Conservation (phyloP, 2,113 vertebrate species). For the Cynopterus brachyotis region DNA sequence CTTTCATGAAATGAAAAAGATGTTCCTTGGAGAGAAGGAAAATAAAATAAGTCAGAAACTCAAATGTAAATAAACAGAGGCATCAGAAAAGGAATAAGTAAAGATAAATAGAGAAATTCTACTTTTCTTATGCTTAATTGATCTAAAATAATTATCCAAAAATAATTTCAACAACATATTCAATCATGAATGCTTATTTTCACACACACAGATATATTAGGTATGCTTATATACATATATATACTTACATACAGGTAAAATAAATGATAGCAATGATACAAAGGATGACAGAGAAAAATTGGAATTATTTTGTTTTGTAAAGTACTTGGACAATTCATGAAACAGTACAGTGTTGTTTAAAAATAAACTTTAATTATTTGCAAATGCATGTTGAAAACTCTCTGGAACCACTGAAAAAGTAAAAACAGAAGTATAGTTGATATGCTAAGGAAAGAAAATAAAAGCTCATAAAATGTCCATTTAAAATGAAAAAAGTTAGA, state of each 20-base stretch:
- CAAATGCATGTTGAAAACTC: not conserved
- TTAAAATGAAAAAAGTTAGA: not conserved
- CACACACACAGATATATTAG: not conserved
- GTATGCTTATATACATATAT: not conserved
- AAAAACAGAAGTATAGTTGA: not conserved
- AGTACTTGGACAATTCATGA: not conserved
- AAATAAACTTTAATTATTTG: not conserved
- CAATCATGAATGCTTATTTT: not conserved
- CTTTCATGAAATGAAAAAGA: not conserved
- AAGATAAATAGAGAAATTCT: not conserved
- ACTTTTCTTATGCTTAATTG: not conserved
- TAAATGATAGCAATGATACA: not conserved
- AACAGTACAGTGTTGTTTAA: not conserved
- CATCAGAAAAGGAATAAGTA: not conserved
- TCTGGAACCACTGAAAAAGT: not conserved
- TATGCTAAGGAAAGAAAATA: not conserved
- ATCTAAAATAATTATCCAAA: not conserved
- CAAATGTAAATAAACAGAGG: not conserved
- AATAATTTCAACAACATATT: not conserved
- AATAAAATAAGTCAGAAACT: not conserved
- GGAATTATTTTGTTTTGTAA: not conserved
- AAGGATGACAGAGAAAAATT: not conserved
- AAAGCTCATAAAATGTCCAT: not conserved
- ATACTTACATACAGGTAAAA: not conserved
- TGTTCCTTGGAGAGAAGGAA: not conserved